Evolutionary conservation across 2,113 vertebrate genomes (phyloP), one percentile per base, ranked within the genome.

Genomic region (Cochlearius cochlearius): DNA sequence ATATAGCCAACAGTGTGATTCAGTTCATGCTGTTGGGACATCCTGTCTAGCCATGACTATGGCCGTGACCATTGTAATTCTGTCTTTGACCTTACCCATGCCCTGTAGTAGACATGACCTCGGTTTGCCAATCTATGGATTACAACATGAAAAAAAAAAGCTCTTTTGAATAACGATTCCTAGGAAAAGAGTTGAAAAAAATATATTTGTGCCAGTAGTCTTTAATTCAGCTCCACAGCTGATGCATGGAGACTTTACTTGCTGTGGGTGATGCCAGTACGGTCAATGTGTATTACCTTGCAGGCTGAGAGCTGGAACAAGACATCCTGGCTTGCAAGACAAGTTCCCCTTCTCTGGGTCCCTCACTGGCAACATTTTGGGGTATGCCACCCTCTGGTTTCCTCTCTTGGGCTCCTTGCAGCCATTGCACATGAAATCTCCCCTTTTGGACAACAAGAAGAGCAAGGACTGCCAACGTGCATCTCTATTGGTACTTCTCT

Each of bases 401-500:
- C 16, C 16, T 53, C 23, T 84, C 27, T 5, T 58, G 38, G 15
- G 4, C 8, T 86, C 12, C 9, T 8, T 89, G 32, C n/a, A 73
- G 34, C 3, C 25, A 20, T 12, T 58, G 10, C n/a, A 71, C 1
- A 0, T 50, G 55, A 67, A 58, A 75, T 78, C 7, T 84, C 12
- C 20, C 5, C 10, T 72, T 92, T 36, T 39, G 56, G 69, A 85
- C 16, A 67, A 39, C 47, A 56, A 53, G 30, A 56, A 53, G 30
- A 85, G 6, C 29, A 56, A 81, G 38, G 36, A 53, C 14, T n/a
- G 15, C 4, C 52, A 77, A 4, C 0, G 0, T 17, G 5, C n/a
- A 58, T 36, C 5, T 62, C 39, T 63, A 5, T 9, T 12, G 8
- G 11, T 71, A 15, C 3, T 69, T 83, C 76, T 66, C 32, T 60